Evolutionary conservation across 2,113 vertebrate genomes (phyloP).

Genomic region (Malaclemys terrapin): DNA sequence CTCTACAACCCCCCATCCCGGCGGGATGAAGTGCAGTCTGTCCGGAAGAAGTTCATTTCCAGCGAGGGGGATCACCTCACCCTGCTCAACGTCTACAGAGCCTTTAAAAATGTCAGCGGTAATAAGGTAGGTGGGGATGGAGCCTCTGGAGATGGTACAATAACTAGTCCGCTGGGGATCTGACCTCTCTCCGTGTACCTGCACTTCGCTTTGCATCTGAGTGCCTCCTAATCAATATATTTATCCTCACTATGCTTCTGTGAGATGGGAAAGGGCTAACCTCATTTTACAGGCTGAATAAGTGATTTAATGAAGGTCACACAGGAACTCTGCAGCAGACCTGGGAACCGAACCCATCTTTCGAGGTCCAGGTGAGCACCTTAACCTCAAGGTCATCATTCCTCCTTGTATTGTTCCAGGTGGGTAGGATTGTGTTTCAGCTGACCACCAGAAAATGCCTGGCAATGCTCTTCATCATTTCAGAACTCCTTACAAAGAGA

Average conservation of each 20-base stretch:
- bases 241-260: not conserved
- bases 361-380: not conserved
- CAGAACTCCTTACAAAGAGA: not conserved
- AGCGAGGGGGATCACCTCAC: constrained; percentile 96
- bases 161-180: not conserved
- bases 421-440: not conserved
- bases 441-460: not conserved
- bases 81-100: constrained; percentile 91
- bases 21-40: constrained; percentile 88
- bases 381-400: not conserved
- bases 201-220: not conserved
- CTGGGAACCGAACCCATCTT: not conserved
- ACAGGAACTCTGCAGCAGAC: not conserved
- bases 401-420: not conserved
- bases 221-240: fast-evolving
- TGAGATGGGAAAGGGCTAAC: not conserved
- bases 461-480: fast-evolving
- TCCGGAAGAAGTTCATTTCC: constrained; percentile 92
- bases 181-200: not conserved
- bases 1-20: constrained; percentile 90
- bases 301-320: not conserved
- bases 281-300: not conserved
- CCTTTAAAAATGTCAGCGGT: constrained; percentile 88
- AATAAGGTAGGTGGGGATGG: constrained; percentile 84
- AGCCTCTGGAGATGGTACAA: not conserved